Conservation (phyloP, 2,113 vertebrate genomes). For the Solea senegalensis region DNA sequence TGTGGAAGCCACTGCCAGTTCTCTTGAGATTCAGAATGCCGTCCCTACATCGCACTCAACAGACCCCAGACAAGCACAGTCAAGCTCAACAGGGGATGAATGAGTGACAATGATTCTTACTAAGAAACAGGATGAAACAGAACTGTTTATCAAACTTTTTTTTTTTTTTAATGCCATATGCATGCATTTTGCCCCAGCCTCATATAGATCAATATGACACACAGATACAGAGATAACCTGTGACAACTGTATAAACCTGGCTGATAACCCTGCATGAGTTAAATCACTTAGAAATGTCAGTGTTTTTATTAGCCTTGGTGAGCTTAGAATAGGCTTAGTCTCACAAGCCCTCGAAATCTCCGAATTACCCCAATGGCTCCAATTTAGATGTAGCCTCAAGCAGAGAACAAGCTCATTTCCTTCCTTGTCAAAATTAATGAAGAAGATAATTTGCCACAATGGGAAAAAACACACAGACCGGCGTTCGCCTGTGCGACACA, state of each 20-base stretch:
- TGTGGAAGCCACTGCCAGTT: conserved; percentile 40
- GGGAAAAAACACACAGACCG: conserved; percentile 26
- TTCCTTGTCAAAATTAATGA: conserved; percentile 75
- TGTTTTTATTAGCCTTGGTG: conserved; percentile 32
- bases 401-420: conserved; percentile 70
- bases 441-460: conserved; percentile 74
- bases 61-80: conserved; percentile 17
- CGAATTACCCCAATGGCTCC: conserved; percentile 63
- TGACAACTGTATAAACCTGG: conserved; percentile 26
- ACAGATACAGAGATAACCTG: conserved; percentile 1
- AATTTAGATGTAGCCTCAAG: conserved; percentile 75
- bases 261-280: conserved; percentile 55
- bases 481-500: conserved; percentile 6
- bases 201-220: conserved; percentile 5
- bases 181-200: conserved; percentile 4
- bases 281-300: conserved; percentile 50
- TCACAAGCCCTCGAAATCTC: conserved; percentile 65
- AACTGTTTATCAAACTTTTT: background rate
- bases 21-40: conserved; percentile 43
- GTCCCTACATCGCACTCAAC: conserved; percentile 16
- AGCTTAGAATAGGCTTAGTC: conserved; percentile 45
- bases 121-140: background rate
- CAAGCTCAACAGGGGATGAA: conserved; percentile 14
- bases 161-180: background rate
- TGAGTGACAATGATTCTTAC: background rate